Evolutionary conservation across 2,888 invertebrate species (phyloP).

Genomic region (Miltochrista miniata): DNA sequence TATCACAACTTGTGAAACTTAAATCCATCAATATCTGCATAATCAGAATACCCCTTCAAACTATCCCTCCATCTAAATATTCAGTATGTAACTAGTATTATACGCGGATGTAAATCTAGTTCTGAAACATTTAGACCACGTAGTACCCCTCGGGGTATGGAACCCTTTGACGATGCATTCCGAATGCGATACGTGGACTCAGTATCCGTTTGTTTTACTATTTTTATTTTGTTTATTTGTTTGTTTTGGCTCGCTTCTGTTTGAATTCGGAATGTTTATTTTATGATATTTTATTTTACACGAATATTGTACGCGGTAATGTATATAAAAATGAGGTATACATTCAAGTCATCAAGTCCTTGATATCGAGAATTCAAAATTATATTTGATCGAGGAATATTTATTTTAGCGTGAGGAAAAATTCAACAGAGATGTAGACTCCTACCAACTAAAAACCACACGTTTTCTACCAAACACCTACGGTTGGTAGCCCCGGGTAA

Average conservation of each 20-base stretch:
- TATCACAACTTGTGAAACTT: background rate
- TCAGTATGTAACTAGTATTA: constrained; percentile 49
- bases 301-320: too few species aligned
- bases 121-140: constrained; percentile 77
- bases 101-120: constrained; percentile 61
- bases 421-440: too few species aligned
- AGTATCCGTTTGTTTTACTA: constrained; percentile 19
- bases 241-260: constrained; percentile 1
- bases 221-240: constrained; percentile 9
- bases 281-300: too few species aligned
- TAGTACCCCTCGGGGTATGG: constrained; percentile 51
- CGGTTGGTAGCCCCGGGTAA: too few species aligned
- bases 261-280: constrained; percentile 2
- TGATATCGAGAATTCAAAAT: too few species aligned
- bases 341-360: too few species aligned
- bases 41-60: constrained; percentile 17
- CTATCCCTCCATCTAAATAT: constrained; percentile 45
- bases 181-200: constrained; percentile 33
- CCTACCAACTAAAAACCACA: too few species aligned
- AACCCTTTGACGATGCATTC: constrained; percentile 39
- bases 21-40: constrained; percentile 5
- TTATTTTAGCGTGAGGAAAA: too few species aligned
- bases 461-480: too few species aligned
- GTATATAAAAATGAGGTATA: too few species aligned
- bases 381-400: too few species aligned